These are phyloP conservation scores for Clavelina lepadiformis DNA, from an alignment of 23 tunicate species.

Conservation along the genomic window DNA sequence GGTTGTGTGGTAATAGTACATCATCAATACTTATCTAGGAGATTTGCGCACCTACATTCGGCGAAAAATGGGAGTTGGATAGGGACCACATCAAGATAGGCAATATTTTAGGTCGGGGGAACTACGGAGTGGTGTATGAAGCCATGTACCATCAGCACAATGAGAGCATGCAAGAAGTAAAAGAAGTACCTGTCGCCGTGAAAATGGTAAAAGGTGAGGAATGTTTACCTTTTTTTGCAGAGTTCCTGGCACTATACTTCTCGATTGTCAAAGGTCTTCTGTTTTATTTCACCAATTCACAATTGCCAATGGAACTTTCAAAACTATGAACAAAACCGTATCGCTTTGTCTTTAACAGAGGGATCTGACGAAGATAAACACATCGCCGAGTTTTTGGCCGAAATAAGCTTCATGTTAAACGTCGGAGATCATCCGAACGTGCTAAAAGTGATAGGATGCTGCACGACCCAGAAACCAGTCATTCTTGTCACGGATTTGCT, in stretches of 20 bases:
- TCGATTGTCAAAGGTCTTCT: too few relatives aligned
- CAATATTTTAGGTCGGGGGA: slow-evolving; percentile 62
- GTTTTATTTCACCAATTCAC: too few relatives aligned
- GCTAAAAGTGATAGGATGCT: slow-evolving; percentile 50
- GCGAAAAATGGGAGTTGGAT: slow-evolving; percentile 65
- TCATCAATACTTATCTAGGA: not conserved
- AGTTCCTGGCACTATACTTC: too few relatives aligned
- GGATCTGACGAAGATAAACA: slow-evolving; percentile 18
- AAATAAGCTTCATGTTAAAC: slow-evolving; percentile 65
- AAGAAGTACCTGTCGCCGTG: slow-evolving; percentile 23
- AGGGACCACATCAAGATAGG: slow-evolving; percentile 26
- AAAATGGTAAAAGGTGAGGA: slow-evolving; percentile 35
- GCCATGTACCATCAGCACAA: slow-evolving; percentile 11
- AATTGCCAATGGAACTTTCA: not conserved
- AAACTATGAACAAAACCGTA: not conserved
- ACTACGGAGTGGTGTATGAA: slow-evolving; percentile 65
- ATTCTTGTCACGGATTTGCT: slow-evolving; percentile 43
- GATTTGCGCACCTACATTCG: slow-evolving; percentile 49
- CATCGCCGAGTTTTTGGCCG: slow-evolving; percentile 46
- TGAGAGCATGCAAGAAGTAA: not conserved
- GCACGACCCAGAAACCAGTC: slow-evolving; percentile 64
- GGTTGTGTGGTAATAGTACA: not conserved
- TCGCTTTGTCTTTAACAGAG: slow-evolving; percentile 19
- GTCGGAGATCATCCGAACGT: slow-evolving; percentile 51
- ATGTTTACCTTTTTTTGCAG: not conserved